Base-by-base conservation (phyloP, 2,797 vertebrate genomes). In the Aeoliscus strigatus region DNA sequence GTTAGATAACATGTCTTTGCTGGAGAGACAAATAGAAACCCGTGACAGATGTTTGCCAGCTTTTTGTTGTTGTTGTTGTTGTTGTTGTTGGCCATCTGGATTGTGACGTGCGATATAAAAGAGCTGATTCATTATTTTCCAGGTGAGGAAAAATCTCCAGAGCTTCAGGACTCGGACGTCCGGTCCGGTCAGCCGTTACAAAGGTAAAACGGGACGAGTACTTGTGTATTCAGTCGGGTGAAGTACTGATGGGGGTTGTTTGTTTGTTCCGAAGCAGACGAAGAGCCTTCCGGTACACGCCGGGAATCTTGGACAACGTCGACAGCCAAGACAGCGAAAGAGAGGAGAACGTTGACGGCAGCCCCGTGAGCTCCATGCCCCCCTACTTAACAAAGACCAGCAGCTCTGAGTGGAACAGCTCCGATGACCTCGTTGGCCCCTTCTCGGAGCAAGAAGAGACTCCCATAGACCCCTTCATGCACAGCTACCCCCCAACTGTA, bases 181-280 rank as follows among this genome's bases (percentile, higher is more conserved):
- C 60, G 73, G 15, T 75, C 79, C 30, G 87, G 79, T 74, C 83
- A 84, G 46, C 66, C 46, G 18, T 27, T 87, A 6, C 88, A 87
- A 57, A 95, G 94, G 95, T 98, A 88, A 86, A 45, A 11, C 5
- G 2, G 1, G 3, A n/a, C n/a, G n/a, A n/a, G n/a, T n/a, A n/a
- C n/a, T n/a, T n/a, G n/a, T n/a, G n/a, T n/a, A n/a, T n/a, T n/a
- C n/a, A n/a, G n/a, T n/a, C n/a, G n/a, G n/a, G n/a, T n/a, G 15
- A 24, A 24, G 8, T 13, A 16, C 9, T 24, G 6, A 13, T 14
- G 7, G 23, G 1, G 5, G 6, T 43, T 34, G 9, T 66, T 6
- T 51, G 42, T 60, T 15, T 53, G 17, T 3, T 7, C n/a, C 40
- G 14, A 13, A 4, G 24, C 52, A 85, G 82, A 70, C 70, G 44